Base-by-base conservation (phyloP, 2,113 vertebrate genomes). In the Lates calcarifer region DNA sequence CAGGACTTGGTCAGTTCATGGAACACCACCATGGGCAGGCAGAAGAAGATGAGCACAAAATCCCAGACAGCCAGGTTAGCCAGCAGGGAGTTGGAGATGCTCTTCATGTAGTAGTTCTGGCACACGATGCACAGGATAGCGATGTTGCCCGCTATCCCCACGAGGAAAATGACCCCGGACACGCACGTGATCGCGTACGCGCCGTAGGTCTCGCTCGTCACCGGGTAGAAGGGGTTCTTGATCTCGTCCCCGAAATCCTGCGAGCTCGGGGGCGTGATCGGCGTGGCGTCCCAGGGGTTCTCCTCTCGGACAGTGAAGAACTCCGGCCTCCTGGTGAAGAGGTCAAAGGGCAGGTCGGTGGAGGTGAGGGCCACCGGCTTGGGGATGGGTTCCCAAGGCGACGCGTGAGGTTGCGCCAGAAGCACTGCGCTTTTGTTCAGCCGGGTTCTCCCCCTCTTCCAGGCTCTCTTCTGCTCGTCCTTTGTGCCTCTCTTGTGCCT, bases 101-200 rank as follows among this genome's bases (percentile, higher is more conserved):
- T 99, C 92, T 98, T 95, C 98, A 99, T 99, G 91, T 99, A 99
- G 93, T 98, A 99, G 94, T 99, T 99, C 86, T 99, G 98, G 85
- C 97, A 99, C 82, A 99, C 98, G 58, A 99, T 97, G 92, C 98
- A 99, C 95, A 99, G 97, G 87, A 99, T 97, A 29, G 98, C 97
- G 75, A 99, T 95, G 93, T 99, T 99, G 53, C 97, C 98, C 17
- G 96, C 95, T 70, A 99, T 95, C 17, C 98, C 98, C 24, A 96
- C 98, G 22, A 96, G 93, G 65, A 99, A 99, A 69, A 99, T 98
- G 6, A 98, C 95, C 47, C 96, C 93, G 0, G 98, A 98, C 31
- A 99, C 92, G 81, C 96, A 96, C 65, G 96, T 96, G 91, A 99
- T 96, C 0, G 97, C 97, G 22, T 98, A 99, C 3, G 98, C 98